Evolutionary conservation across 2,113 vertebrate species (phyloP).

Genomic region (Dinomys branickii): DNA sequence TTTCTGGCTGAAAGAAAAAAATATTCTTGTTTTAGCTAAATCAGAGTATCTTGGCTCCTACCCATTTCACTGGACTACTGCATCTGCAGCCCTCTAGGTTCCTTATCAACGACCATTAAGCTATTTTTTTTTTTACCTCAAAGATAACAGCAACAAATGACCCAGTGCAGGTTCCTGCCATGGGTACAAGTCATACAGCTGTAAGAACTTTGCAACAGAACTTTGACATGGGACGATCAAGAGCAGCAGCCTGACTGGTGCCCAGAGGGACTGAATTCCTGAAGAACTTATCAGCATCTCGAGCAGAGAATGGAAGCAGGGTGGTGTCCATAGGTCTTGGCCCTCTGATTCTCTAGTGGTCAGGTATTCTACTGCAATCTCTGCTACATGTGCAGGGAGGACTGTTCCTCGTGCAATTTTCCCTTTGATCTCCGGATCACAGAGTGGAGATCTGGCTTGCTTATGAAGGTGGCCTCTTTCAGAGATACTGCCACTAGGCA

Average conservation of each 20-base stretch:
- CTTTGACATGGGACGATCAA: accelerated
- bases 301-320: not conserved
- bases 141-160: not conserved
- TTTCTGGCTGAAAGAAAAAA: no score
- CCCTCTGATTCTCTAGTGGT: not conserved
- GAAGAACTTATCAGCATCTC: not conserved
- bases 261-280: not conserved
- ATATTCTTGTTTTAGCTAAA: no score
- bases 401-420: not conserved
- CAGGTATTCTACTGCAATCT: not conserved
- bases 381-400: not conserved
- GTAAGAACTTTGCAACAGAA: not conserved
- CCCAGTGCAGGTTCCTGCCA: not conserved
- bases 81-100: not conserved
- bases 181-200: not conserved
- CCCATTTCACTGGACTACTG: no score
- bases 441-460: not conserved
- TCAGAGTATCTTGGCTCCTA: not conserved
- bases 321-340: accelerated
- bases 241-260: not conserved
- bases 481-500: not conserved
- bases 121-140: not conserved
- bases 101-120: not conserved
- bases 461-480: not conserved
- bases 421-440: not conserved